phyloP scores from a whole-genome alignment of 1,140 invertebrate genomes.

The Lepeophtheirus salmonis region DNA sequence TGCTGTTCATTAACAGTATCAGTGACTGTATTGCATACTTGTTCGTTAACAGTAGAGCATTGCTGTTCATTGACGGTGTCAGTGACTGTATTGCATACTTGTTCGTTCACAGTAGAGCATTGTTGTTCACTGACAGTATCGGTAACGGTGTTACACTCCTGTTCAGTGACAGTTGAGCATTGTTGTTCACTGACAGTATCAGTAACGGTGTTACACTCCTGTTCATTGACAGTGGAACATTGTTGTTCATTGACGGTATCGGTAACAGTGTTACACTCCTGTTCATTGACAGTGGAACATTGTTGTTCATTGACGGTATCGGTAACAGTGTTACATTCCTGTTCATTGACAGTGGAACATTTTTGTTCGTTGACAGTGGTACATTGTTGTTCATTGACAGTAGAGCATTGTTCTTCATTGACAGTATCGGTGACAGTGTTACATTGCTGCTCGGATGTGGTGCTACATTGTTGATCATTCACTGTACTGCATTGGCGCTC shows the following conservation, averaged over 20 bases:
- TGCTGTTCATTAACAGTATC: background rate
- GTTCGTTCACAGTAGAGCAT: conserved; percentile 11
- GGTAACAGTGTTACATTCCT: conserved; percentile 13
- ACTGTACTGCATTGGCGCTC: conserved; percentile 15
- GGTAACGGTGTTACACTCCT: conserved; percentile 11
- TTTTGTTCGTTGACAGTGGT: conserved; percentile 7
- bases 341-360: conserved; percentile 6
- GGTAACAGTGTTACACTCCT: conserved; percentile 10
- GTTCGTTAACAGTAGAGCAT: conserved; percentile 14
- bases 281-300: conserved; percentile 12
- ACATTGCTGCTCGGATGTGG: conserved; percentile 2
- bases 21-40: conserved; percentile 7
- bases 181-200: conserved; percentile 13
- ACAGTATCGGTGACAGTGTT: conserved; percentile 6
- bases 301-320: conserved; percentile 15
- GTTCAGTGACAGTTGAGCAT: conserved; percentile 15
- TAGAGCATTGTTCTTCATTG: conserved; percentile 7
- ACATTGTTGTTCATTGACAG: conserved; percentile 5
- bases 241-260: conserved; percentile 12
- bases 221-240: conserved; percentile 13
- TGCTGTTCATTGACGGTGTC: conserved; percentile 14
- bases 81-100: conserved; percentile 6
- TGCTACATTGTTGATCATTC: conserved; percentile 10
- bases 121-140: conserved; percentile 16
- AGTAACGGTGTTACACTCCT: conserved; percentile 8